Evolutionary conservation across 2,113 vertebrate genomes (phyloP).

Genomic region (Cyprinodon variegatus): DNA sequence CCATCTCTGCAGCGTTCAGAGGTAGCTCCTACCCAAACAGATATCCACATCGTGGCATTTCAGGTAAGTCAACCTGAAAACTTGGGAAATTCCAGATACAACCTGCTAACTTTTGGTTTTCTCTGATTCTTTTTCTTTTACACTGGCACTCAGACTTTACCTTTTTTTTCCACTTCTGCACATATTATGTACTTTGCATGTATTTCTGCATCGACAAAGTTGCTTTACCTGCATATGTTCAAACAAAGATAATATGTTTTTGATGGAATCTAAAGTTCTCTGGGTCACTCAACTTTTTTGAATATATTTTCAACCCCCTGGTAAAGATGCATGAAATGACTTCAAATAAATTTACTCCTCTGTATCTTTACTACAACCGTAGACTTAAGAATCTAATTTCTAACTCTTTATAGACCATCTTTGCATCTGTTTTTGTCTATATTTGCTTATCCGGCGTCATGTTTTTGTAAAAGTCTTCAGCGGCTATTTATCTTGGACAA

Average conservation of each 20-base stretch:
- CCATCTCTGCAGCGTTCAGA: conserved; percentile 84
- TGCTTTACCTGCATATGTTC: conserved; percentile 26
- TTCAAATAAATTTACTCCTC: not conserved
- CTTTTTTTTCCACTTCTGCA: conserved; percentile 2
- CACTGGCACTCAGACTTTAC: not conserved
- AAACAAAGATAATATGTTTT: not conserved
- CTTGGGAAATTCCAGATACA: not conserved
- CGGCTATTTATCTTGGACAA: too few species aligned
- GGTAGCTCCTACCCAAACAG: conserved; percentile 76
- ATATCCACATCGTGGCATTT: conserved; percentile 68
- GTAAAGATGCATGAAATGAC: not conserved
- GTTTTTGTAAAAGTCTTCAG: too few species aligned
- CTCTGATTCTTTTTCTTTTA: not conserved
- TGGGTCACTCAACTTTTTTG: not conserved
- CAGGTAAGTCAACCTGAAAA: conserved; percentile 81
- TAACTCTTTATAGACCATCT: too few species aligned
- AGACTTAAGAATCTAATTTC: not conserved
- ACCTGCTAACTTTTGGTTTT: not conserved
- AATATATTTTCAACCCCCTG: not conserved
- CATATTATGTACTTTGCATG: conserved; percentile 51
- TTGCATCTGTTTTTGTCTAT: too few species aligned
- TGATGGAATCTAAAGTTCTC: not conserved
- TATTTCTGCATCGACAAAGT: conserved; percentile 40
- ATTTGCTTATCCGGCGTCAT: too few species aligned
- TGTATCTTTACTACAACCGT: not conserved